Conservation (phyloP, 2,888 invertebrate species). For the Colostygia pectinataria region DNA sequence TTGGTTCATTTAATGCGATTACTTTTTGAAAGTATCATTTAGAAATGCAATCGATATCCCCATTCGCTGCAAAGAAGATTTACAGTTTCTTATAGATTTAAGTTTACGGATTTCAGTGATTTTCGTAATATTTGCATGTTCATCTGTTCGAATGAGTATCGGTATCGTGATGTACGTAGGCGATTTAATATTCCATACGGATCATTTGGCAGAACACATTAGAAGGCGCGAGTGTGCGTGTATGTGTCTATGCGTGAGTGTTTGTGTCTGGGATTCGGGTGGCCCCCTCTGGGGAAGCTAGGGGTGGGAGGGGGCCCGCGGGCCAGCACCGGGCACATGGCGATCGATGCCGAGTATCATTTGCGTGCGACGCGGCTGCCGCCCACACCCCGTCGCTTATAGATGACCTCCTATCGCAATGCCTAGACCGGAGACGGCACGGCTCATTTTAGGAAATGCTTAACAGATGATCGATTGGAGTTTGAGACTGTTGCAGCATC, state of each 20-base stretch:
- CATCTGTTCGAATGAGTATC: constrained; percentile 13
- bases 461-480: constrained; percentile 11
- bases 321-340: constrained; percentile 58
- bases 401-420: constrained; percentile 21
- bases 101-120: too few relatives aligned
- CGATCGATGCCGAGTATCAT: constrained; percentile 80
- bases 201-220: constrained; percentile 80
- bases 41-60: too few relatives aligned
- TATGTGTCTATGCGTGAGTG: constrained; percentile 64
- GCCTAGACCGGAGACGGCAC: constrained; percentile 36
- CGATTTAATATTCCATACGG: constrained; percentile 66
- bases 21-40: too few relatives aligned
- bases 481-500: neutral
- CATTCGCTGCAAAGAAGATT: too few relatives aligned
- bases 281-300: constrained; percentile 23
- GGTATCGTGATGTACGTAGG: constrained; percentile 34
- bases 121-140: constrained; percentile 24
- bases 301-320: constrained; percentile 47
- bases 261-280: constrained; percentile 53
- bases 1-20: too few relatives aligned
- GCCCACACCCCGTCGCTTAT: constrained; percentile 39
- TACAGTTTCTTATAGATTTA: too few relatives aligned
- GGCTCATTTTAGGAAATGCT: constrained; percentile 17
- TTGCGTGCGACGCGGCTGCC: constrained; percentile 69
- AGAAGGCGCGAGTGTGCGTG: constrained; percentile 63